Conservation (phyloP, 2,797 vertebrate genomes). For the Sebastes diaconus region DNA sequence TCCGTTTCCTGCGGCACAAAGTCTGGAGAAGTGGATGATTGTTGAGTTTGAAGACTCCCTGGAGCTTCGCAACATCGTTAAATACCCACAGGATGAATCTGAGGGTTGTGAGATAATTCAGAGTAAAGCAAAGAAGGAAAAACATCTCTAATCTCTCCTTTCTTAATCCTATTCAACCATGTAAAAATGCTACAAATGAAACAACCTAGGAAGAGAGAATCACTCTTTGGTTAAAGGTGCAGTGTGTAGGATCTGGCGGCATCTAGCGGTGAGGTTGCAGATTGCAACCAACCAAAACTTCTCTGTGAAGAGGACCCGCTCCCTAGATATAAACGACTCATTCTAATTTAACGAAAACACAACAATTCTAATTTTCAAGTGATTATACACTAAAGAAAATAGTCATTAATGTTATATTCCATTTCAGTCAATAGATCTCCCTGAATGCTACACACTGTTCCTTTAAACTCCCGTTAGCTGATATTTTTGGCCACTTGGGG, state of each 20-base stretch:
- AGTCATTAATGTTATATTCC: not conserved
- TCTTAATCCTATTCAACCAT: not conserved
- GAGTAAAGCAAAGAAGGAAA: not conserved
- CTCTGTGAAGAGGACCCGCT: accelerated
- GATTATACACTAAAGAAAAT: no score
- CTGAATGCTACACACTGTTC: no score
- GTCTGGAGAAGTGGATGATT: not conserved
- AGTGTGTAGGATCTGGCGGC: no score
- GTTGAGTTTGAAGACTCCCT: constrained; percentile 15
- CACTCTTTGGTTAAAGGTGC: not conserved
- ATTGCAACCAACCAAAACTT: no score
- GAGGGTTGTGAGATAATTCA: not conserved
- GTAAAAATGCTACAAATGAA: not conserved
- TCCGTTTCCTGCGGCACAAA: not conserved
- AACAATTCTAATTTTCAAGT: no score
- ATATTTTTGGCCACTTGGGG: no score
- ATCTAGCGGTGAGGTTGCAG: no score
- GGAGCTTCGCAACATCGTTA: not conserved
- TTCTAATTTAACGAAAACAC: no score
- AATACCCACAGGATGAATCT: not conserved
- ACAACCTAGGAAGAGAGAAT: not conserved
- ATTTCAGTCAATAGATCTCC: not conserved
- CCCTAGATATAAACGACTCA: no score
- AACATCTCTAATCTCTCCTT: not conserved
- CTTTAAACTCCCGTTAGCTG: no score